Base-by-base conservation (phyloP, 2,113 vertebrate genomes). In the Pomatostomus ruficeps region DNA sequence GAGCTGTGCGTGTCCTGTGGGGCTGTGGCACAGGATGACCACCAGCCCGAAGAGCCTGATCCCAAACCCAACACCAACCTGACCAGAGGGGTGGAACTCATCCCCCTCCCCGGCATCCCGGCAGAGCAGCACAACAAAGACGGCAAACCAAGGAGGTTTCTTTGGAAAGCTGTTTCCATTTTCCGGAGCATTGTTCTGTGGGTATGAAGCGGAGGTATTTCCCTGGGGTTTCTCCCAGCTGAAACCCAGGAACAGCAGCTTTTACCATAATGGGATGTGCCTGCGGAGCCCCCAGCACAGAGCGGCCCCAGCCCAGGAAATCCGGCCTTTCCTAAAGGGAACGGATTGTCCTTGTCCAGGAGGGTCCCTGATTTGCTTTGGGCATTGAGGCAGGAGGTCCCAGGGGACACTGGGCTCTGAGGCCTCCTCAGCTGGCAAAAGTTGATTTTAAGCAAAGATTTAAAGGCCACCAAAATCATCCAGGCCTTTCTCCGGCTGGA, bases 211-310 rank as follows among this genome's bases (percentile, higher is more conserved):
- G 29, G 4, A 89, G 62, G 31, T 35, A 5, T 71, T 89, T 95
- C 95, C 95, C 92, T 48, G 92, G 93, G 88, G 40, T 52, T 89
- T 59, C 52, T 57, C 77, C 66, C 93, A 81, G 89, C 73, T 80
- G 79, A 71, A 89, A 78, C 68, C 24, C 91, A 93, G 70, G 85
- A 92, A 63, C 74, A 59, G 49, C 58, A 48, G 55, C 88, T 82
- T 95, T 96, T 93, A 95, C 93, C 96, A 93, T 94, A 95, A 96
- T 0, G 29, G 95, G 96, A 67, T 94, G 85, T 89, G 96, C 52
- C 91, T 67, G 86, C 48, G 4, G 38, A 87, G 70, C 52, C 87
- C 84, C 33, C 0, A 0, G 88, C 35, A 2, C 12, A 10, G 33
- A 21, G 62, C 2, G 0, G 38, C 54, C 68, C 23, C 31, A 25